These are phyloP conservation scores for Ligdia adustata DNA, from an alignment of 2,888 invertebrate genomes.

Conservation along the genomic window DNA sequence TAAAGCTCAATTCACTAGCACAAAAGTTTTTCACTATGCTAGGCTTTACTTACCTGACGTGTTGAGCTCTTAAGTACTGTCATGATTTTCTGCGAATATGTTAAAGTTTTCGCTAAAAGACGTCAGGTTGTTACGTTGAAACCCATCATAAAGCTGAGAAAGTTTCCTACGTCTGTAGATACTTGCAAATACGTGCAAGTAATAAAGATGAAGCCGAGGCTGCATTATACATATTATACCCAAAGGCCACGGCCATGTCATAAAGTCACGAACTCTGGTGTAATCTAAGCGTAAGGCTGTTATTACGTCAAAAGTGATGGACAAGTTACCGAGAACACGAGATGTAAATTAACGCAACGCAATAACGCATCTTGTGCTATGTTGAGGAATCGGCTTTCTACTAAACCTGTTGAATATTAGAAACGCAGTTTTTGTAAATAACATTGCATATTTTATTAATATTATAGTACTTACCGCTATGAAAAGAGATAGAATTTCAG, in stretches of 20 bases:
- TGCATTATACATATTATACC: conserved; percentile 23
- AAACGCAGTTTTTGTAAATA: no score
- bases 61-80: neutral
- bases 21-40: neutral
- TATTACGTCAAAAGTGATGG: conserved; percentile 45
- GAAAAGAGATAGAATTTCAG: no score
- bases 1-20: no score
- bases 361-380: no score
- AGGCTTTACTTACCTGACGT: neutral
- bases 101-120: conserved; percentile 1
- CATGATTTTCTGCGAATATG: conserved; percentile 1
- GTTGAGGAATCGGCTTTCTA: no score
- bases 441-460: no score
- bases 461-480: no score
- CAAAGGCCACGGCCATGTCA: conserved; percentile 53
- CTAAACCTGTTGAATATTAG: no score
- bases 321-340: conserved; percentile 43
- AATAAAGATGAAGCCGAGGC: conserved; percentile 10
- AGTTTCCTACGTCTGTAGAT: conserved; percentile 10
- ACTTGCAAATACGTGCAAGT: conserved; percentile 23
- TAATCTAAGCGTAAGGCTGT: conserved; percentile 31
- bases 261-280: conserved; percentile 40
- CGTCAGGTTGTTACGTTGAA: conserved; percentile 6
- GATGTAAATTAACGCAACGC: no score
- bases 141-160: conserved; percentile 18